phyloP scores from a whole-genome alignment of 2,113 vertebrate species.

The Cygnus atratus region DNA sequence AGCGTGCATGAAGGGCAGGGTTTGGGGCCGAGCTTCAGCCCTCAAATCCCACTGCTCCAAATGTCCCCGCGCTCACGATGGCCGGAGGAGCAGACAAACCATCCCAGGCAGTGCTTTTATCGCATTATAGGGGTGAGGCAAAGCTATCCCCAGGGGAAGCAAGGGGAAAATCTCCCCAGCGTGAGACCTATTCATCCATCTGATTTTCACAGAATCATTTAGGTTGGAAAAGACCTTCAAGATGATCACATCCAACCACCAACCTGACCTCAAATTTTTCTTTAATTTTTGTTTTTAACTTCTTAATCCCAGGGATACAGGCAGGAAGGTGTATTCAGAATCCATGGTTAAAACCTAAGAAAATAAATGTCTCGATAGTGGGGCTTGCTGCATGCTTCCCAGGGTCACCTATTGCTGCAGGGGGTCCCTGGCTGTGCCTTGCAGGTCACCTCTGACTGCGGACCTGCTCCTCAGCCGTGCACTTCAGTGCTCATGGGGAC shows the following conservation, averaged over 20 bases:
- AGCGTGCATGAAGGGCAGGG: background rate
- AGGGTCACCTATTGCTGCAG: background rate
- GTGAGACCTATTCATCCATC: background rate
- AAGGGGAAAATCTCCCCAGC: background rate
- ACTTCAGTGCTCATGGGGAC: background rate
- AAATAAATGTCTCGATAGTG: background rate
- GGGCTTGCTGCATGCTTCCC: background rate
- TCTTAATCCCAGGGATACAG: background rate
- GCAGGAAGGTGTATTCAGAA: background rate
- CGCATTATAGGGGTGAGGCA: background rate
- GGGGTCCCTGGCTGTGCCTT: background rate
- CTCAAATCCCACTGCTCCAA: background rate
- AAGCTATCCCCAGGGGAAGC: background rate
- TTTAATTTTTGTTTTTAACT: background rate
- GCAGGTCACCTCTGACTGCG: background rate
- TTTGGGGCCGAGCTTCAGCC: background rate
- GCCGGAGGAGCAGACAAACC: background rate
- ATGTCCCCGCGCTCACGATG: rapidly evolving
- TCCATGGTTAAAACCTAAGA: background rate
- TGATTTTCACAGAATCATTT: background rate
- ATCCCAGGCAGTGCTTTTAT: background rate
- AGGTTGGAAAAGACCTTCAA: background rate
- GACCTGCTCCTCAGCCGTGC: background rate
- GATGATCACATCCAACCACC: background rate
- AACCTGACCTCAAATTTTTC: background rate